Evolutionary conservation across 2,113 vertebrate species (phyloP).

Genomic region (Clarias magur): DNA sequence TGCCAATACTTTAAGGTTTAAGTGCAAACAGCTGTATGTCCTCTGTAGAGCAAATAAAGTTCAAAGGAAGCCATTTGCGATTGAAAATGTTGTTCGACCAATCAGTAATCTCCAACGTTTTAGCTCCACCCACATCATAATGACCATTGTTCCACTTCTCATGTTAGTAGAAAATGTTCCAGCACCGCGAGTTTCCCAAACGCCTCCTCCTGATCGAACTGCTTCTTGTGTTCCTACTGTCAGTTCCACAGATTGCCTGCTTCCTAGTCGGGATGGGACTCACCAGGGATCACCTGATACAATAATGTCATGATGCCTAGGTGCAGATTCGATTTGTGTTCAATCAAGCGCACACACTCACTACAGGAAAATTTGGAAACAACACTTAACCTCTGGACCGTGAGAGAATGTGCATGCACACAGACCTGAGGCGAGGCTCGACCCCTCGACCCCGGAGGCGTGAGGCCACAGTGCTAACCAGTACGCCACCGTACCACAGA

Average conservation of each 20-base stretch:
- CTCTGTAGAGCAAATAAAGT: background rate
- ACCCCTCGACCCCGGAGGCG: too few species aligned
- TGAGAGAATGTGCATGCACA: too few species aligned
- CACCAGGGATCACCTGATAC: too few species aligned
- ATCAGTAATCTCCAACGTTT: background rate
- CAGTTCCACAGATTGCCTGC: background rate
- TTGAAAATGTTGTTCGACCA: background rate
- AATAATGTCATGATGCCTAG: too few species aligned
- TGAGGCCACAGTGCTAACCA: too few species aligned
- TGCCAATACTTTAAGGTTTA: background rate
- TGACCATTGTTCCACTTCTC: background rate
- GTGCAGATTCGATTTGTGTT: too few species aligned
- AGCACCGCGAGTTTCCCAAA: background rate
- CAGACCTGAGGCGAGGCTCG: too few species aligned
- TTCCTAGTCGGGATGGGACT: background rate
- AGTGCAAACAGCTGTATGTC: background rate
- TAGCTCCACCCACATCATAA: background rate
- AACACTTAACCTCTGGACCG: too few species aligned
- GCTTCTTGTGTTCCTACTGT: background rate
- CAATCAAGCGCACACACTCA: too few species aligned
- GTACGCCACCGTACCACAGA: too few species aligned
- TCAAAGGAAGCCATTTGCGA: background rate
- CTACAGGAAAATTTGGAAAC: too few species aligned
- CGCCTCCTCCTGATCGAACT: background rate
- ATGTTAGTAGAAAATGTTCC: background rate